These are phyloP conservation scores for Iguana delicatissima DNA, from an alignment of 2,797 vertebrate species.

Conservation along the genomic window DNA sequence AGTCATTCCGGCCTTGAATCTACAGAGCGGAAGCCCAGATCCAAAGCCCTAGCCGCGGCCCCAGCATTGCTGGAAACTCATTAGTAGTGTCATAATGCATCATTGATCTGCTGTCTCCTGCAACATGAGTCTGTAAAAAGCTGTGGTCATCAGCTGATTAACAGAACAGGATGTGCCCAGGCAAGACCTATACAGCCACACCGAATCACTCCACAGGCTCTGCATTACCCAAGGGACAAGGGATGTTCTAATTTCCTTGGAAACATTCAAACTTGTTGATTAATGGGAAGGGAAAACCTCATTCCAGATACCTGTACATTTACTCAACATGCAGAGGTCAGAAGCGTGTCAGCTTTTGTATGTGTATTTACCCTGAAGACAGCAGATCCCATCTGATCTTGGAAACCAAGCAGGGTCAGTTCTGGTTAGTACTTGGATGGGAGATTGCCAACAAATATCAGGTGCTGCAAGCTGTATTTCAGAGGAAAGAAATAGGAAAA, in stretches of 20 bases:
- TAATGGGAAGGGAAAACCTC: not conserved
- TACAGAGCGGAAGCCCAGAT: not conserved
- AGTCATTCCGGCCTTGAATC: no score
- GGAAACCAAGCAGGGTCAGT: no score
- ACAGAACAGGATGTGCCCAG: not conserved
- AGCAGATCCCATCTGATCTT: no score
- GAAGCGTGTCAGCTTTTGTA: not conserved
- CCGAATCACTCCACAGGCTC: not conserved
- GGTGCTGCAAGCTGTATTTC: no score
- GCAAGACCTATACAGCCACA: not conserved
- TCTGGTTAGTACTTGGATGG: no score
- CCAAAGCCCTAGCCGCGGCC: not conserved
- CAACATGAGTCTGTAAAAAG: not conserved
- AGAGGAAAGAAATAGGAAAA: no score
- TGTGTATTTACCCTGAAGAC: no score
- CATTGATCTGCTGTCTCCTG: not conserved
- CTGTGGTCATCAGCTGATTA: slow-evolving; percentile 4
- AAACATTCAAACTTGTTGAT: not conserved
- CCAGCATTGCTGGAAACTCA: not conserved
- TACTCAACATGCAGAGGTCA: not conserved
- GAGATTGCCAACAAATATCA: no score
- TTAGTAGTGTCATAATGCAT: not conserved
- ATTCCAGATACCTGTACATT: not conserved
- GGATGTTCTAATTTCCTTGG: not conserved
- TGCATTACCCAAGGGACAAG: not conserved